phyloP scores from a whole-genome alignment of 1,140 invertebrate genomes.

The Caligus rogercresseyi region DNA sequence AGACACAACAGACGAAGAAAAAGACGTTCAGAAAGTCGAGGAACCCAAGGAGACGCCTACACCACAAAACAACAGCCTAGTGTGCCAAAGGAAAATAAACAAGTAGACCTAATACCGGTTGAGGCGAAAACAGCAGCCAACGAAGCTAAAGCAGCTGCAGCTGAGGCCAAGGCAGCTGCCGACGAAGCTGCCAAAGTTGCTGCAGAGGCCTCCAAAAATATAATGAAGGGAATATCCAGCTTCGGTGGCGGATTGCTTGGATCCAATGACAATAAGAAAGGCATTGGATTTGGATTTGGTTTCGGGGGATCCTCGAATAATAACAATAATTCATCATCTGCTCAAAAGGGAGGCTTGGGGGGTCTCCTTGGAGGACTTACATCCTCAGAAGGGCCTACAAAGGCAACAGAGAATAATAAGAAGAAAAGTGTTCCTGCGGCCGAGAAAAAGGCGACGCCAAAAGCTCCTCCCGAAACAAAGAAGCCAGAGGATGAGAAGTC shows the following conservation, averaged over 20 bases:
- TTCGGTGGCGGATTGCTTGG: constrained; percentile 11
- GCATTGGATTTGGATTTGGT: background rate
- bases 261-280: background rate
- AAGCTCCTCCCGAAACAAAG: background rate
- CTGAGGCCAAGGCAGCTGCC: background rate
- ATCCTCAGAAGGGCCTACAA: background rate
- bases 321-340: background rate
- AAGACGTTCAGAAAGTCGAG: background rate
- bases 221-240: constrained; percentile 5
- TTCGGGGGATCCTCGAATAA: background rate
- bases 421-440: background rate
- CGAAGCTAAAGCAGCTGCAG: constrained; percentile 2
- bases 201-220: constrained; percentile 16
- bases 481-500: background rate
- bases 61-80: background rate
- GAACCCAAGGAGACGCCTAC: background rate
- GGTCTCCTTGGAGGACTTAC: background rate
- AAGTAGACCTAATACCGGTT: background rate
- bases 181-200: constrained; percentile 18
- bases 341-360: background rate
- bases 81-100: background rate
- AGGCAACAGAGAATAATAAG: background rate
- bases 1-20: background rate
- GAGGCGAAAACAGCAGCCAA: constrained; percentile 2
- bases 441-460: background rate